Evolutionary conservation across 2,888 invertebrate genomes (phyloP).

Genomic region (Aphodius granarius): DNA sequence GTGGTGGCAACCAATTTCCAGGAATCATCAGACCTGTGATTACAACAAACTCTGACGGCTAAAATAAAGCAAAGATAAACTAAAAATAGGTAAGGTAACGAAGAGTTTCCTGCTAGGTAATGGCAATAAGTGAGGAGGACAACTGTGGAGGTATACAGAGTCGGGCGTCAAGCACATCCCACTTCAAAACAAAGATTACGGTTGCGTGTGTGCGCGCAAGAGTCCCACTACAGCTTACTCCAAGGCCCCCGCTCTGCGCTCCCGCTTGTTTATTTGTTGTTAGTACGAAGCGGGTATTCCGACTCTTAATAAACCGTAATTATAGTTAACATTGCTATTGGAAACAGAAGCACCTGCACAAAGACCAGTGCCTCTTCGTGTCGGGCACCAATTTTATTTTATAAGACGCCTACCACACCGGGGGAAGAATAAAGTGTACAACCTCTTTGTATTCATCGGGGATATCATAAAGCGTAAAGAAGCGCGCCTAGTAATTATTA

Average conservation of each 20-base stretch:
- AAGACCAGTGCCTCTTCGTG: constrained; percentile 38
- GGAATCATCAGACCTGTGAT: neutral
- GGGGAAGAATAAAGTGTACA: constrained; percentile 3
- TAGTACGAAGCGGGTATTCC: constrained; percentile 30
- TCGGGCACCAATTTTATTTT: constrained; percentile 40
- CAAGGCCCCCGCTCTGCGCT: neutral
- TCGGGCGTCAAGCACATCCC: neutral
- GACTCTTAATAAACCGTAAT: constrained; percentile 48
- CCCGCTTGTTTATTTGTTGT: constrained; percentile 11
- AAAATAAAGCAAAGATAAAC: neutral
- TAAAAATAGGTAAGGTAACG: neutral
- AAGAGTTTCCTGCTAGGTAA: neutral
- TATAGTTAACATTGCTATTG: constrained; percentile 48
- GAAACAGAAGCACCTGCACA: constrained; percentile 46
- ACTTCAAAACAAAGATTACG: neutral
- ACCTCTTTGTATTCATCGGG: neutral
- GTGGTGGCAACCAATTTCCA: neutral
- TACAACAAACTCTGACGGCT: neutral
- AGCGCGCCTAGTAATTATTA: neutral
- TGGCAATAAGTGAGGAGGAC: neutral
- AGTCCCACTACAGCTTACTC: constrained; percentile 2
- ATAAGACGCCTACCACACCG: constrained; percentile 36
- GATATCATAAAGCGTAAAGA: neutral
- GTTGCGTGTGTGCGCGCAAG: neutral
- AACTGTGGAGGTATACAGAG: neutral